Evolutionary conservation across 2,888 invertebrate genomes (phyloP).

Genomic region (Hirudinaria manillensis): DNA sequence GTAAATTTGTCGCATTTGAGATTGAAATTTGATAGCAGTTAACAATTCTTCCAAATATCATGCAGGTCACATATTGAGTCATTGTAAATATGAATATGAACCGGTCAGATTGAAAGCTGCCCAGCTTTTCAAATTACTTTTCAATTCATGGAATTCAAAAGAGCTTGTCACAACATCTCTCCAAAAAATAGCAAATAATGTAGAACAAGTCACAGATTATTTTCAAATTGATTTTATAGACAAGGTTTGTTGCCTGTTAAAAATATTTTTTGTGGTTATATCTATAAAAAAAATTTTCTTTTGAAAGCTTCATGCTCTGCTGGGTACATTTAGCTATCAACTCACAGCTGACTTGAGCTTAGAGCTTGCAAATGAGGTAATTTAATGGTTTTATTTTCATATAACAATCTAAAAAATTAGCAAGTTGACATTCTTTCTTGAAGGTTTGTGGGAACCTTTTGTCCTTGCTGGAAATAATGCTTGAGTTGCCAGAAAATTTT

Average conservation of each 20-base stretch:
- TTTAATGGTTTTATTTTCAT: not conserved
- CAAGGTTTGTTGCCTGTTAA: conserved; percentile 32
- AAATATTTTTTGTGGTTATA: not conserved
- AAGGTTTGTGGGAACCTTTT: not conserved
- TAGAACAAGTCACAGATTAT: conserved; percentile 28
- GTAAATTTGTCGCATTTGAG: conserved; percentile 40
- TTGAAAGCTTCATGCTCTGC: conserved; percentile 45
- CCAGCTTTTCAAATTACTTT: conserved; percentile 69
- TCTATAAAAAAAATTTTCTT: not conserved
- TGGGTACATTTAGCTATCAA: conserved; percentile 46
- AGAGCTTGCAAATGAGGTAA: conserved; percentile 25
- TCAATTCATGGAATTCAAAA: conserved; percentile 49
- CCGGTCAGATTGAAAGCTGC: conserved; percentile 77
- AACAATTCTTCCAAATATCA: not conserved
- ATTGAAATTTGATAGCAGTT: not conserved
- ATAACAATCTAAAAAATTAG: not conserved
- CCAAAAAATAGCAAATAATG: not conserved
- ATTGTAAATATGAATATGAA: conserved; percentile 73
- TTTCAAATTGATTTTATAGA: conserved; percentile 38
- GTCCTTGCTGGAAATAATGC: not conserved
- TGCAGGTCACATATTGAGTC: conserved; percentile 47
- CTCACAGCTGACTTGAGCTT: conserved; percentile 55
- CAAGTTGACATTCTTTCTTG: no score
- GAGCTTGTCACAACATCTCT: not conserved
- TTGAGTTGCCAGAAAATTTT: conserved; percentile 11